Base-by-base conservation (phyloP, 2,888 invertebrate species). In the Ophonus ardosiacus region DNA sequence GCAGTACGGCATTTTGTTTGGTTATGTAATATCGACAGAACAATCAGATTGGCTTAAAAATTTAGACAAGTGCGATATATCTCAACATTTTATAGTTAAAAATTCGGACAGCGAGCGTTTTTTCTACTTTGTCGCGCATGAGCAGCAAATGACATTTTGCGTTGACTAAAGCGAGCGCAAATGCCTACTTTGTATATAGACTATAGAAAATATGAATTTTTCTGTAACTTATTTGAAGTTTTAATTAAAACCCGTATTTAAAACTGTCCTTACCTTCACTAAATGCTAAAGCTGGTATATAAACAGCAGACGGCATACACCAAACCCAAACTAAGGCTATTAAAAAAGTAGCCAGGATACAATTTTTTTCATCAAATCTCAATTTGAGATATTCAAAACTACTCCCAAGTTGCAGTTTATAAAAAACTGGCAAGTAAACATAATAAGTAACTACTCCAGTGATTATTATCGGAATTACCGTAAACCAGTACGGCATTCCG, bases 271-370 rank as follows among this genome's bases (percentile, higher is more conserved):
- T 91, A 95, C 95, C 94, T 89, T 94, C 92, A 88, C 93, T 93
- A 86, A 95, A 94, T 0, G 94, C 94, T 88, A 94, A 89, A 1
- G 94, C 92, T 0, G 94, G 94, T 0, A 94, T 93, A 88, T 94
- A 94, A 15, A 95, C 93, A 3, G 94, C 93, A 74, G 94, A 92
- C 0, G 95, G 94, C 13, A 93, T 89, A 76, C 93, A 89, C 89
- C 93, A 91, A 21, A 94, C 88, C 87, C 93, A 91, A 85, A 93
- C 92, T 40, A 94, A 89, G 0, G 93, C 91, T 87, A 92, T 93
- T 8, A 94, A 88, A 0, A 93, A 92, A 0, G 93, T 93, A 0
- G 92, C 93, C 63, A 93, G 92, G 0, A 92, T 91, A 15, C 94
- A 90, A 0, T 93, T 93, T 63, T 92, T 92, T 2, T 92, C 91